Percentiles rank a stretch among this genome's conserved stretches.
These are phyloP conservation scores for Desmodus rotundus DNA, from an alignment of 2,113 vertebrate species.

Conservation along the genomic window DNA sequence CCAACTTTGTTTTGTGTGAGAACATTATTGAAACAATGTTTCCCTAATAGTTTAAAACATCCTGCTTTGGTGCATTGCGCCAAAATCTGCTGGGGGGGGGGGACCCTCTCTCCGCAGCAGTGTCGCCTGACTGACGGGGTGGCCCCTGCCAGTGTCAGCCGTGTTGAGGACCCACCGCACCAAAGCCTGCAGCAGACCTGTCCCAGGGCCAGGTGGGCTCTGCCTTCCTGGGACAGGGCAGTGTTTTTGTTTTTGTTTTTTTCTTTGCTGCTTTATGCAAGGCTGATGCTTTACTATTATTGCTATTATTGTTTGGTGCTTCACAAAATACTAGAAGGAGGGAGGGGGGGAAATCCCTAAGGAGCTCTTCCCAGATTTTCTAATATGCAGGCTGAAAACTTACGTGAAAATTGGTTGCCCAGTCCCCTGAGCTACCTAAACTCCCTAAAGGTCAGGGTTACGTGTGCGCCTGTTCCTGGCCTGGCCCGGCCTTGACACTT, in stretches of 20 bases:
- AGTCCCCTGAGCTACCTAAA: background rate
- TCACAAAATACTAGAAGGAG: background rate
- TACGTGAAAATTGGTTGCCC: background rate
- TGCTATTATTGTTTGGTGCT: background rate
- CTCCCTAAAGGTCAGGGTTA: constrained; percentile 6
- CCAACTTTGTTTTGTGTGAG: background rate
- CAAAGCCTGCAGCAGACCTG: constrained; percentile 21
- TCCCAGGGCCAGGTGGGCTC: background rate
- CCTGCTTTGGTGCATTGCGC: background rate
- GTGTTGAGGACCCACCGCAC: constrained; percentile 73
- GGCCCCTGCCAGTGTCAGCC: constrained; percentile 59
- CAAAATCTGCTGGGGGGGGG: background rate
- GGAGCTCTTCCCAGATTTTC: background rate
- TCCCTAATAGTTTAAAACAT: constrained; percentile 31
- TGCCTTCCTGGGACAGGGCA: background rate
- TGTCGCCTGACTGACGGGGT: background rate
- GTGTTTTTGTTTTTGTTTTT: too few species aligned
- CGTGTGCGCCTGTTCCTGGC: background rate
- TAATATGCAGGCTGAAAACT: background rate
- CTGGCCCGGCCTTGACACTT: constrained; percentile 79
- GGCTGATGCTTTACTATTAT: background rate
- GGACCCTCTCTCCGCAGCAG: background rate
- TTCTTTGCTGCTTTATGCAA: too few species aligned
- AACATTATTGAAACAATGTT: constrained; percentile 52
- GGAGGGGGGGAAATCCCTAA: background rate